A percentile compares a stretch with the other conserved stretches of the same genome.
Evolutionary conservation across 2,797 vertebrate species (phyloP).

Genomic region (Tachyglossus aculeatus): DNA sequence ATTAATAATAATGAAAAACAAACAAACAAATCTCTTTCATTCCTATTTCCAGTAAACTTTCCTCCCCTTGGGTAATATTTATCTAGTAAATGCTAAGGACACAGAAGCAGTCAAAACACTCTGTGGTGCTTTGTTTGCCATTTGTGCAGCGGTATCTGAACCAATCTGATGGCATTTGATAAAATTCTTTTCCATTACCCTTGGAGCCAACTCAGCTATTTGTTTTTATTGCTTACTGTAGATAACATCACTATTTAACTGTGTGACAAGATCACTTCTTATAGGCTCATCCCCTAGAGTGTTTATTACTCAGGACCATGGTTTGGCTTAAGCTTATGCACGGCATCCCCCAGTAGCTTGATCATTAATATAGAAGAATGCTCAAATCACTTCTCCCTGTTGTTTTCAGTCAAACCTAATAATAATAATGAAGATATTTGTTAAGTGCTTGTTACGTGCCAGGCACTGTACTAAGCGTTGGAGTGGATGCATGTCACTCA

Average conservation of each 20-base stretch:
- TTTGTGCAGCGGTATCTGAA: constrained; percentile 1
- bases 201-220: neutral
- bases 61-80: constrained; percentile 25
- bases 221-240: neutral
- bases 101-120: neutral
- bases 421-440: no score
- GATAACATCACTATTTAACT: neutral
- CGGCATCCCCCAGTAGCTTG: neutral
- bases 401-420: no score
- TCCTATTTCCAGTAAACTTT: neutral
- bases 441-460: no score
- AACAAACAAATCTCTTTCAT: neutral
- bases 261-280: neutral
- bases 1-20: constrained; percentile 4
- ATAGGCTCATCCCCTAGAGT: neutral
- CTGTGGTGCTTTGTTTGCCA: neutral
- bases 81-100: constrained; percentile 11
- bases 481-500: no score
- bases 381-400: no score
- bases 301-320: neutral
- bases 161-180: constrained; percentile 7
- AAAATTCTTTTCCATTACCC: neutral
- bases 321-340: no score
- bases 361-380: neutral
- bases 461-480: no score